Conservation (phyloP, 2,113 vertebrate genomes). For the Rhombomys opimus region DNA sequence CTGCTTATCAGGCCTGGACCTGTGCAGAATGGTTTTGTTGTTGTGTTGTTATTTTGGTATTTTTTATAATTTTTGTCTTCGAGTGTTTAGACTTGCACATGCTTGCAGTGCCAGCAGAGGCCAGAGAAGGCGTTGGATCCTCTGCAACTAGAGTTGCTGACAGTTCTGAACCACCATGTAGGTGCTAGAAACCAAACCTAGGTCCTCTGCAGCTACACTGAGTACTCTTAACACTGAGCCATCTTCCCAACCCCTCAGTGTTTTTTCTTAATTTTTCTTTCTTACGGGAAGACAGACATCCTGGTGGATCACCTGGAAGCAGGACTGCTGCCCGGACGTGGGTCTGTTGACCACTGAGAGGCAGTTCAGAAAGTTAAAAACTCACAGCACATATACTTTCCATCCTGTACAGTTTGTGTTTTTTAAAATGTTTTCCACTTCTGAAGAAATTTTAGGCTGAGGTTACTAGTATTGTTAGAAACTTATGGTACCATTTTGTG, state of each 20-base stretch:
- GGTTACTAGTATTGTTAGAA: constrained; percentile 4
- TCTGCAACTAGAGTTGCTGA: background rate
- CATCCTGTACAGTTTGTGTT: background rate
- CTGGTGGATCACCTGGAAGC: background rate
- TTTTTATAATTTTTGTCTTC: background rate
- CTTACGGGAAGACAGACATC: background rate
- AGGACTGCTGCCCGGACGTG: background rate
- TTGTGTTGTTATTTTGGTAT: background rate
- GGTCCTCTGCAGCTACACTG: background rate
- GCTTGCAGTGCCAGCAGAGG: background rate
- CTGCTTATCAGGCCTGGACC: background rate
- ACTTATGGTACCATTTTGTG: background rate
- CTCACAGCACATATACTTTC: background rate
- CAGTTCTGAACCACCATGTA: background rate
- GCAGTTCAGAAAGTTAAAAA: background rate
- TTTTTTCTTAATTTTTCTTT: background rate
- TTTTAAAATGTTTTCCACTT: constrained; percentile 2
- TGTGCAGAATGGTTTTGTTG: background rate
- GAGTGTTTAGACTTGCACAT: background rate
- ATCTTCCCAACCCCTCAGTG: background rate
- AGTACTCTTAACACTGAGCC: background rate
- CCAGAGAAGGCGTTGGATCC: background rate
- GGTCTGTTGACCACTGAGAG: background rate
- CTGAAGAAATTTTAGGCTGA: background rate
- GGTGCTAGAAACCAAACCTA: background rate